Percentiles rank a stretch among this genome's conserved stretches.
Evolutionary conservation across 2,888 invertebrate species (phyloP).

Genomic region (Andrena flavipes): DNA sequence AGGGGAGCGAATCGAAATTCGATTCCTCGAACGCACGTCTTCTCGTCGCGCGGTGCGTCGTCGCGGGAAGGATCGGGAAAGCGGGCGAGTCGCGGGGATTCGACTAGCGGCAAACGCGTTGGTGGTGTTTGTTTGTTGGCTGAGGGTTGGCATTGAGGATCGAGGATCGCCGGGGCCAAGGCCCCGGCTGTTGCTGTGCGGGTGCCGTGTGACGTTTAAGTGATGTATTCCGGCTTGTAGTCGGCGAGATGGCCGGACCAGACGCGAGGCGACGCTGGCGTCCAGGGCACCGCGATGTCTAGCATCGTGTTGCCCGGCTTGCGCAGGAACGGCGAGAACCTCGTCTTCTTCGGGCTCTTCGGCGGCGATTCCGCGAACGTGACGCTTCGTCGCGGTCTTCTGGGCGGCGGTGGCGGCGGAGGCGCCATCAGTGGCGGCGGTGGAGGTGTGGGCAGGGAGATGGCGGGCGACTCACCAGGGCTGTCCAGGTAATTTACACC

Average conservation of each 20-base stretch:
- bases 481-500: constrained; percentile 88
- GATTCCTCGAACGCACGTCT: not conserved
- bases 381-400: constrained; percentile 81
- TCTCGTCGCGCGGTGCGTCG: not conserved
- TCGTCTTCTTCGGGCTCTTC: constrained; percentile 73
- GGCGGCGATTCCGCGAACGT: constrained; percentile 82
- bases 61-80: constrained; percentile 17
- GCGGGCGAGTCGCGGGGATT: constrained; percentile 52
- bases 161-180: not conserved
- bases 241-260: constrained; percentile 75
- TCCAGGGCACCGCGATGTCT: constrained; percentile 83
- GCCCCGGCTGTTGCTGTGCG: not conserved
- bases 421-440: constrained; percentile 76
- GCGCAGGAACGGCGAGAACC: constrained; percentile 67
- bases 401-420: constrained; percentile 78
- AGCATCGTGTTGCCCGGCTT: constrained; percentile 75
- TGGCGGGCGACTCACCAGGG: constrained; percentile 77
- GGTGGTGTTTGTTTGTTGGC: not conserved
- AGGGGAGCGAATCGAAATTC: not conserved
- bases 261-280: constrained; percentile 82
- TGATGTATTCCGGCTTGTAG: constrained; percentile 82
- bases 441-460: constrained; percentile 81
- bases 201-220: constrained; percentile 68
- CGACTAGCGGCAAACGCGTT: constrained; percentile 62
- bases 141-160: constrained; percentile 31